Conservation (phyloP, 1,140 invertebrate genomes). For the Globodera rostochiensis region DNA sequence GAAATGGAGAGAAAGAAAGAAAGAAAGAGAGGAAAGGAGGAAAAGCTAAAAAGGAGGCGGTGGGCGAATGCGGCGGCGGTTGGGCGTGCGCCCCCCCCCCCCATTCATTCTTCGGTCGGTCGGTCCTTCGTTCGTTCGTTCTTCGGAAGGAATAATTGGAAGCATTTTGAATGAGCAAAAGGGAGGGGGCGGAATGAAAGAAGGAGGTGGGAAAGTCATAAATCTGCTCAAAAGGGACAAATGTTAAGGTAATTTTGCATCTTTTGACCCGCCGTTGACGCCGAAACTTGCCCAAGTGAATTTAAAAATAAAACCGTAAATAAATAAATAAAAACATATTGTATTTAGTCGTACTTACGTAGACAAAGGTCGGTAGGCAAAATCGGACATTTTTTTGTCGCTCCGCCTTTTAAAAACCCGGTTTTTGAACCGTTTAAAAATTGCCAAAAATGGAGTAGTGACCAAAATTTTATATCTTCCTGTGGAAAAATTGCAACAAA, state of each 20-base stretch:
- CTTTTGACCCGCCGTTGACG: too few relatives aligned
- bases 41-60: neutral
- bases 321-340: too few relatives aligned
- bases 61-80: neutral
- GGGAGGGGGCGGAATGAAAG: neutral
- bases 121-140: neutral
- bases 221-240: neutral
- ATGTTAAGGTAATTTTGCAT: neutral
- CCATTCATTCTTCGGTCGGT: neutral
- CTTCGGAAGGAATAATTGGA: slow-evolving; percentile 1
- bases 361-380: too few relatives aligned
- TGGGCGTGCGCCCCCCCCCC: neutral
- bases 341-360: too few relatives aligned
- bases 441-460: too few relatives aligned
- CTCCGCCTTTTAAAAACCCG: too few relatives aligned
- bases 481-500: too few relatives aligned
- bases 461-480: too few relatives aligned
- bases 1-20: neutral
- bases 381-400: too few relatives aligned
- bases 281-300: too few relatives aligned
- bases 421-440: too few relatives aligned
- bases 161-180: neutral
- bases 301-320: too few relatives aligned
- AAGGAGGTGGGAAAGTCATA: neutral
- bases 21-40: neutral